phyloP scores from a whole-genome alignment of 1,140 invertebrate genomes.

The Orchestia grillus region DNA sequence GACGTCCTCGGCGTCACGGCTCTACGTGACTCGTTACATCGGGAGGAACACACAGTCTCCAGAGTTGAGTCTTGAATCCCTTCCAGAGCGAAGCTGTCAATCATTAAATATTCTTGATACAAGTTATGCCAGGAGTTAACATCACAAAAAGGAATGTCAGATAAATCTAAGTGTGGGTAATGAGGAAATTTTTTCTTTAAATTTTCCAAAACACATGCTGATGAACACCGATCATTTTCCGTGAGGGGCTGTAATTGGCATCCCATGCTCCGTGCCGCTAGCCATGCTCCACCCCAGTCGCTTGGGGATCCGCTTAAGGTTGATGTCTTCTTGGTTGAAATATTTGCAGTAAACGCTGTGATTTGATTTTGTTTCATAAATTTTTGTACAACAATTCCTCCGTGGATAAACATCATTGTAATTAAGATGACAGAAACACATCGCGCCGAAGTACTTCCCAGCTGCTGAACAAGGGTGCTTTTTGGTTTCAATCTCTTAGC shows the following conservation, averaged over 20 bases:
- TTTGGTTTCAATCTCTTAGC: background rate
- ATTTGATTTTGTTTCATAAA: background rate
- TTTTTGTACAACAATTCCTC: background rate
- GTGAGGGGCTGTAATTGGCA: background rate
- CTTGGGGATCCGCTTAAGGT: background rate
- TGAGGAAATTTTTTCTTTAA: background rate
- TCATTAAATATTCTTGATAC: background rate
- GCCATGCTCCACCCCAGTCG: slow-evolving; percentile 8
- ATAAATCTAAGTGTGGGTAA: background rate
- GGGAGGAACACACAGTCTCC: background rate
- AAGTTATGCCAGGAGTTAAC: background rate
- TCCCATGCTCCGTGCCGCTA: background rate
- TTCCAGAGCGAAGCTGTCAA: background rate
- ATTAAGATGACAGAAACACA: background rate
- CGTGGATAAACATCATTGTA: background rate
- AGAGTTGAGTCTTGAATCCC: background rate
- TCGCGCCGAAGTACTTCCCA: background rate
- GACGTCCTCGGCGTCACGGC: too few species aligned
- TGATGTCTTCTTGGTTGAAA: background rate
- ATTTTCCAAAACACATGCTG: background rate
- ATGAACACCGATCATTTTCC: background rate
- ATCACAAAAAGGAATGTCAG: background rate
- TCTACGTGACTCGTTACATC: background rate
- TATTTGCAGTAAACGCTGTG: background rate
- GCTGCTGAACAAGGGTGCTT: background rate